Percentiles rank a stretch among this genome's conserved stretches.
Conservation (phyloP, 2,113 vertebrate species). For the Heteronetta atricapilla region DNA sequence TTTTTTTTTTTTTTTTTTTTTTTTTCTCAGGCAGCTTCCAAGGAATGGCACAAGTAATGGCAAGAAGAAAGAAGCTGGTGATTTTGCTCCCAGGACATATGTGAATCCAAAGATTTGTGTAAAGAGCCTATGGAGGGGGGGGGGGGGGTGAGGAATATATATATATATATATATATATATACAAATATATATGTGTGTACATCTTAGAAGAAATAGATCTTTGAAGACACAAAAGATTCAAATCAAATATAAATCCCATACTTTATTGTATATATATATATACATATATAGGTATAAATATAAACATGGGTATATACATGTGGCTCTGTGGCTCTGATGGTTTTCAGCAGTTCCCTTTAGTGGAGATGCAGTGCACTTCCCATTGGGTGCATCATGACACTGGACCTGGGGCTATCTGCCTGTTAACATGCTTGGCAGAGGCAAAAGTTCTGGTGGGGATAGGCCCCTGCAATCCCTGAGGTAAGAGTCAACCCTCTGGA, state of each 20-base stretch:
- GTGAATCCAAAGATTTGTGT: not conserved
- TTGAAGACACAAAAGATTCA: not conserved
- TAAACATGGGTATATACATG: too few species aligned
- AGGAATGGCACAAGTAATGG: not conserved
- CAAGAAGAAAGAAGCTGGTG: constrained; percentile 11
- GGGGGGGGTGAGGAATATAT: not conserved
- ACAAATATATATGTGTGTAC: too few species aligned
- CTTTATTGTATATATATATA: accelerated
- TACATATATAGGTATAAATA: accelerated
- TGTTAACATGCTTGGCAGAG: not conserved
- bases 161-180: too few species aligned
- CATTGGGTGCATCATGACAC: not conserved
- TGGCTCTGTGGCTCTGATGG: not conserved
- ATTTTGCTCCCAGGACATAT: not conserved
- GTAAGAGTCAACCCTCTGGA: not conserved
- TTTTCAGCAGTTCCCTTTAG: not conserved
- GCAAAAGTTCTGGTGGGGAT: not conserved
- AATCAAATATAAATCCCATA: not conserved
- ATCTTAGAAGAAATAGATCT: not conserved
- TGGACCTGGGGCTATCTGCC: not conserved
- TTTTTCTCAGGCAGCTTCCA: constrained; percentile 17
- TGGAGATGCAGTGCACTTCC: not conserved
- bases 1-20: constrained; percentile 19
- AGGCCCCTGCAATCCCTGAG: accelerated
- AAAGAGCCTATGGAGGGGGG: not conserved